These are phyloP conservation scores for Anolis apletophallus DNA, from an alignment of 2,797 vertebrate genomes.

Conservation along the genomic window DNA sequence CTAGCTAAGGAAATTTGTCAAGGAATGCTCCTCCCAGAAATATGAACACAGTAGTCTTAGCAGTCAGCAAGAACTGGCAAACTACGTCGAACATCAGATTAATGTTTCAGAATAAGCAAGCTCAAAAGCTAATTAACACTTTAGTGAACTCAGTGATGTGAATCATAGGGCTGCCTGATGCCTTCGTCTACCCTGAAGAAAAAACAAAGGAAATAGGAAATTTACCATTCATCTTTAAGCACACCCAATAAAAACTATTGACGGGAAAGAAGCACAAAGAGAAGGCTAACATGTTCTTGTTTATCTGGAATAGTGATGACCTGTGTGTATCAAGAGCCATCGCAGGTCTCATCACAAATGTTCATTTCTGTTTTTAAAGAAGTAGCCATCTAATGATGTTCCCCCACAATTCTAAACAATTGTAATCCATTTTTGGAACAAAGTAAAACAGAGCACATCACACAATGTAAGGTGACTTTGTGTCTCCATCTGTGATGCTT, in stretches of 20 bases:
- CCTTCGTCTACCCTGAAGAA: not conserved
- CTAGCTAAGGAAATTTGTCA: not conserved
- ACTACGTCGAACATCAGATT: not conserved
- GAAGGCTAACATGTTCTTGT: not conserved
- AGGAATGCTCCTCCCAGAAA: not conserved
- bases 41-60: not conserved
- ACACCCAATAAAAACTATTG: not conserved
- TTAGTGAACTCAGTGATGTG: not conserved
- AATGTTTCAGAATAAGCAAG: slow-evolving; percentile 1
- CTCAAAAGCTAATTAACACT: not conserved
- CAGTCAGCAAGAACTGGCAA: not conserved
- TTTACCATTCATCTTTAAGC: not conserved
- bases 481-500: too few species aligned
- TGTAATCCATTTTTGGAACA: too few species aligned
- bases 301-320: not conserved
- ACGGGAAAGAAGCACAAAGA: not conserved
- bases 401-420: too few species aligned
- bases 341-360: not conserved
- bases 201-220: not conserved
- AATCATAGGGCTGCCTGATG: not conserved
- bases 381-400: too few species aligned
- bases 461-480: too few species aligned
- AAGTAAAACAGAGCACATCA: too few species aligned
- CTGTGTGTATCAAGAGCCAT: not conserved
- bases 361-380: not conserved